These are phyloP conservation scores for Trimorus sp. DNA, from an alignment of 2,888 invertebrate genomes.

Conservation along the genomic window DNA sequence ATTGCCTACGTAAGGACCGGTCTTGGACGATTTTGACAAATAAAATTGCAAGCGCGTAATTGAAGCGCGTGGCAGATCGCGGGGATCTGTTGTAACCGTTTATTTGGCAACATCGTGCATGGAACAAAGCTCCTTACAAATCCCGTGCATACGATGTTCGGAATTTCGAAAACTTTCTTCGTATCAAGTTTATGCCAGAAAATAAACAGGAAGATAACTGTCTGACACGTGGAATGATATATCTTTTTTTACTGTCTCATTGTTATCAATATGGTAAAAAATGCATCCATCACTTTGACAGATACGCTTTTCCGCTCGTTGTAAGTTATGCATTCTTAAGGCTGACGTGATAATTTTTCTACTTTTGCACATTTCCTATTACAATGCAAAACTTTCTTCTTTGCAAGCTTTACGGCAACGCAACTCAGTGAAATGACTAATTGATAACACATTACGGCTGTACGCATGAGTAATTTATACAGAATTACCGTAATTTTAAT, in stretches of 20 bases:
- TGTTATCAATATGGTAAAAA: conserved; percentile 50
- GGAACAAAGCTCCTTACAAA: conserved; percentile 12
- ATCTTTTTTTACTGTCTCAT: conserved; percentile 49
- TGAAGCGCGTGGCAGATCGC: too few relatives aligned
- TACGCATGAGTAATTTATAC: too few relatives aligned
- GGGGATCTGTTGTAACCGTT: neutral
- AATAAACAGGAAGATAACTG: conserved; percentile 51
- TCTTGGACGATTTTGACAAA: neutral
- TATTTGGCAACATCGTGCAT: neutral
- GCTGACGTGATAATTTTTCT: conserved; percentile 11
- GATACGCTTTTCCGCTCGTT: conserved; percentile 37
- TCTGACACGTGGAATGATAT: conserved; percentile 34
- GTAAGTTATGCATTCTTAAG: conserved; percentile 47
- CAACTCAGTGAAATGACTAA: too few relatives aligned
- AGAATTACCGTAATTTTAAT: too few relatives aligned
- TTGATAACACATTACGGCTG: too few relatives aligned
- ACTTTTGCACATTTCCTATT: neutral
- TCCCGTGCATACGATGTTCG: conserved; percentile 7
- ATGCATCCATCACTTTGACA: conserved; percentile 48
- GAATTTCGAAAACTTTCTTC: conserved; percentile 23
- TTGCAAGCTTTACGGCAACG: neutral
- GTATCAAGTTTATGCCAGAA: conserved; percentile 36
- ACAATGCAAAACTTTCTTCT: conserved; percentile 4
- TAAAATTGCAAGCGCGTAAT: conserved; percentile 1
- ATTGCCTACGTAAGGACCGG: conserved; percentile 12